These are phyloP conservation scores for Caloenas nicobarica DNA, from an alignment of 2,113 vertebrate species.

Conservation along the genomic window DNA sequence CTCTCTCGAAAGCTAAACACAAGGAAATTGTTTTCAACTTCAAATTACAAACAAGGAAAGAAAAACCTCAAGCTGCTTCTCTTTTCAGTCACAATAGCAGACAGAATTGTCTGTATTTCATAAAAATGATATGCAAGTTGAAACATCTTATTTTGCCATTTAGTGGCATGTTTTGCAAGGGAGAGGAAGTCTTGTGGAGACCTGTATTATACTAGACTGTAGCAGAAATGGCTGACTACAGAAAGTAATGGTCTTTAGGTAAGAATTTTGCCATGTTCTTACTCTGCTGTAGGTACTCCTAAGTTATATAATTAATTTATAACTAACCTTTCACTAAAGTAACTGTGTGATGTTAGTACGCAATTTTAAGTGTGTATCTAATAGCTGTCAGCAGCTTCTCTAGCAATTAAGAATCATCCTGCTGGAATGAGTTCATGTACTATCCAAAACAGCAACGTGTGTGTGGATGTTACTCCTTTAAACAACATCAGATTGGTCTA, in stretches of 20 bases:
- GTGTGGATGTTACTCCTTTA: background rate
- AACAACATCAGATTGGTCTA: background rate
- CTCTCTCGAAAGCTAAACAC: background rate
- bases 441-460: accelerated
- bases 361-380: background rate
- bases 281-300: background rate
- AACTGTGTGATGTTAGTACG: background rate
- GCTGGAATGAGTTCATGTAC: background rate
- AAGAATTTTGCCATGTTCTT: background rate
- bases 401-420: background rate
- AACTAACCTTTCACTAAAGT: constrained; percentile 12
- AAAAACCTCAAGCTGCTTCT: background rate
- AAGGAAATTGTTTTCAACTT: background rate
- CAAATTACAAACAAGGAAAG: background rate
- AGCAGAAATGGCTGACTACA: background rate
- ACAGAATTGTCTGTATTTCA: background rate
- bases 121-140: background rate
- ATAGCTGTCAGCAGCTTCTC: background rate
- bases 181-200: background rate
- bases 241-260: background rate
- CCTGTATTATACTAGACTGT: background rate
- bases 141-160: background rate
- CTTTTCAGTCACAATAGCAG: background rate
- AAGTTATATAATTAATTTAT: background rate
- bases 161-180: background rate